A percentile compares a stretch with the other conserved stretches of the same genome.
Conservation (phyloP, 2,113 vertebrate genomes). For the Colius striatus region DNA sequence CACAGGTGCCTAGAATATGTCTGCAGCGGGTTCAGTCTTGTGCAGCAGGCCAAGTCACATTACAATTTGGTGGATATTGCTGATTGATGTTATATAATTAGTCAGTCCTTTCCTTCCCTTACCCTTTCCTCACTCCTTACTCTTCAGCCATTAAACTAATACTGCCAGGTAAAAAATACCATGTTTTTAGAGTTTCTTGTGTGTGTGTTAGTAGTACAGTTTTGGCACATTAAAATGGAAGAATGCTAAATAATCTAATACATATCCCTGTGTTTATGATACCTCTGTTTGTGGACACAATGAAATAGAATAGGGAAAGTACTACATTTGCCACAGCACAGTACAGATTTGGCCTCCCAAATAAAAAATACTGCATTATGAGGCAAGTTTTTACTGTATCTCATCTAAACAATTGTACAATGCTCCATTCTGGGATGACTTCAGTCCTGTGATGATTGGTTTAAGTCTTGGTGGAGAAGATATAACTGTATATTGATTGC, state of each 20-base stretch:
- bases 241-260: not conserved
- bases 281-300: not conserved
- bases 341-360: not conserved
- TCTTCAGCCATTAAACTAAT: not conserved
- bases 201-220: not conserved
- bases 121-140: not conserved
- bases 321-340: not conserved
- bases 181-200: not conserved
- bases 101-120: not conserved
- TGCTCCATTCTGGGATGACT: not conserved
- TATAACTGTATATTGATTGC: too few relatives aligned
- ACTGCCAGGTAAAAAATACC: not conserved
- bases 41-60: not conserved
- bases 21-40: conserved; percentile 9
- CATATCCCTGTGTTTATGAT: not conserved
- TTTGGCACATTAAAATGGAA: not conserved
- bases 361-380: not conserved
- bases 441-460: not conserved
- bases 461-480: not conserved
- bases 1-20: not conserved
- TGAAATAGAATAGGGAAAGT: not conserved
- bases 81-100: not conserved
- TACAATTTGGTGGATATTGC: not conserved
- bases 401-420: not conserved
- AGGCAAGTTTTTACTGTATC: not conserved